Conservation (phyloP, 1,140 invertebrate species). For the Drosophila lacertosa region DNA sequence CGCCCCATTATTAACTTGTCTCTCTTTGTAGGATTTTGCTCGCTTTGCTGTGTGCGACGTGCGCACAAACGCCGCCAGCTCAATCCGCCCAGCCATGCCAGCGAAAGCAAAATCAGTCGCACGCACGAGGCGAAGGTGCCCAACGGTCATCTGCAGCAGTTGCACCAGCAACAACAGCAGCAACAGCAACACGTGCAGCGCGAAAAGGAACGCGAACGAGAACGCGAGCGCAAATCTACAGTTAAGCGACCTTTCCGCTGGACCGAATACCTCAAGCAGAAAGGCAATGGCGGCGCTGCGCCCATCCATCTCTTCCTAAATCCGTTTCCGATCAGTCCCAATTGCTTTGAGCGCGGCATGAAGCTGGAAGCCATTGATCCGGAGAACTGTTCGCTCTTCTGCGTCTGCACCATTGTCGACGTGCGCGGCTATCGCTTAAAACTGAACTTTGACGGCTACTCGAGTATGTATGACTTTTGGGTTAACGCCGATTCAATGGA, state of each 20-base stretch:
- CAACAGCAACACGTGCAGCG: background rate
- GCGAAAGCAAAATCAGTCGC: constrained; percentile 47
- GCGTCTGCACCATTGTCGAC: constrained; percentile 94
- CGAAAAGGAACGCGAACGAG: background rate
- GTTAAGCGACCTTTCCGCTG: constrained; percentile 63
- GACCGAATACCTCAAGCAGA: constrained; percentile 63
- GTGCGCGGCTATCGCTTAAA: constrained; percentile 92
- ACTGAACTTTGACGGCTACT: constrained; percentile 96
- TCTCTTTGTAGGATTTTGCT: constrained; percentile 62
- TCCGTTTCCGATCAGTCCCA: constrained; percentile 89
- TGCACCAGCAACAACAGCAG: constrained; percentile 7
- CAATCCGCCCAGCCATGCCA: background rate
- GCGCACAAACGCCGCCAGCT: constrained; percentile 53
- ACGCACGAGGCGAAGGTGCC: constrained; percentile 9
- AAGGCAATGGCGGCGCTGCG: constrained; percentile 83
- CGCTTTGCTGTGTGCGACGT: constrained; percentile 60
- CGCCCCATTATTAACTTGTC: background rate
- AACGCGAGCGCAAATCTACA: constrained; percentile 3
- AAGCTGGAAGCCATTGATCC: constrained; percentile 97
- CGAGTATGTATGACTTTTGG: constrained; percentile 97
- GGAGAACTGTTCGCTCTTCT: constrained; percentile 94
- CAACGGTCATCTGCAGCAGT: constrained; percentile 15
- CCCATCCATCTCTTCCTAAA: constrained; percentile 92
- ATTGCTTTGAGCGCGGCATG: constrained; percentile 93
- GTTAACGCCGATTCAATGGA: constrained; percentile 94